Evolutionary conservation across 2,113 vertebrate genomes (phyloP), one percentile per base, ranked within the genome.

Genomic region (Caranx ignobilis): DNA sequence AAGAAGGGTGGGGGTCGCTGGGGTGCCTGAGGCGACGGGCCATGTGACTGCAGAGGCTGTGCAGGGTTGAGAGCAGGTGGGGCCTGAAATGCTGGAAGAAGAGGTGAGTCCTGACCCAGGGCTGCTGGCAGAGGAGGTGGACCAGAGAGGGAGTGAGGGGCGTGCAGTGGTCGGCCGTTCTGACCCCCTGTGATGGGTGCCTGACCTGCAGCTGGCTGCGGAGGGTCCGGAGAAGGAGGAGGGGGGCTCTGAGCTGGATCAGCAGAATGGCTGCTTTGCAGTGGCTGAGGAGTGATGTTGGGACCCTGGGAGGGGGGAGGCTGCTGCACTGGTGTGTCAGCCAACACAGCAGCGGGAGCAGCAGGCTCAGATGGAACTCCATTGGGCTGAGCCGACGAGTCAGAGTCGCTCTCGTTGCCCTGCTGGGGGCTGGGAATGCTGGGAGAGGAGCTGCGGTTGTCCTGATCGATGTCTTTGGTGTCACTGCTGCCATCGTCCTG

Each of bases 401-500:
- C 98, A 0, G 98, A 99, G 92, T 99, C 98, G 1, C 98, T 99
- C 91, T 99, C 98, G 12, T 98, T 97, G 93, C 98, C 97, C 90
- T 96, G 97, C 80, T 97, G 96, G 2, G 98, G 98, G 90, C 98
- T 99, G 54, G 98, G 96, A 90, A 99, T 97, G 92, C 98, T 99
- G 83, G 98, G 98, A 0, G 98, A 99, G 0, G 98, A 99, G 95
- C 97, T 99, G 89, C 97, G 96, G 94, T 99, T 99, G 92, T 99
- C 98, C 94, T 99, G 98, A 94, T 99, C 98, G 0, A 99, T 99
- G 95, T 99, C 98, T 94, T 99, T 99, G 89, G 98, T 95, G 89
- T 99, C 98, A 0, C 97, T 99, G 95, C 97, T 98, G 67, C 97
- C 97, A 72, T 99, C 98, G 0, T 98, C 97, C 4, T 99, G 98